phyloP scores from a whole-genome alignment of 2,888 invertebrate species.

The Chymomyza procnemis region DNA sequence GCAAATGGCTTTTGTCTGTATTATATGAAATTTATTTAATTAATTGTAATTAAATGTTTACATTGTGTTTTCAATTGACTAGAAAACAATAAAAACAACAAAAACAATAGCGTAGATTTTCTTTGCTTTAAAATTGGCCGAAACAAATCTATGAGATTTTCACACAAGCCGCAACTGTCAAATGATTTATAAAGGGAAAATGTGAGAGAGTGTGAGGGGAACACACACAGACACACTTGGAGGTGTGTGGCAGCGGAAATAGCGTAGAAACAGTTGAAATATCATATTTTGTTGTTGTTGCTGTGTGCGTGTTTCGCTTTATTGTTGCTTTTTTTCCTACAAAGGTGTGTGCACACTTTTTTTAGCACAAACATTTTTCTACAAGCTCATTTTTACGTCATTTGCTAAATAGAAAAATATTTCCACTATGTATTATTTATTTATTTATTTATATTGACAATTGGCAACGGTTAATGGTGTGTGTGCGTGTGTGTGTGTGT shows the following conservation, averaged over 20 bases:
- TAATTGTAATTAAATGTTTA: conserved; percentile 33
- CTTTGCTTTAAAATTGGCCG: conserved; percentile 29
- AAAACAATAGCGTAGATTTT: conserved; percentile 20
- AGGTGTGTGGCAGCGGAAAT: background rate
- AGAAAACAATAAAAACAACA: conserved; percentile 23
- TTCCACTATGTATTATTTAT: conserved; percentile 52
- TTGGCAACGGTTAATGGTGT: conserved; percentile 38
- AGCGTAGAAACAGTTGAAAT: conserved; percentile 42
- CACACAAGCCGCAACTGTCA: conserved; percentile 61
- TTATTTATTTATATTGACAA: conserved; percentile 46
- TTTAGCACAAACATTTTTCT: background rate
- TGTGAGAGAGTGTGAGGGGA: conserved; percentile 1
- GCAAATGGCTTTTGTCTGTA: conserved; percentile 7
- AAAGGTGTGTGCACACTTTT: background rate
- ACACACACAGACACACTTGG: background rate
- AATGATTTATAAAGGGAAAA: conserved; percentile 19
- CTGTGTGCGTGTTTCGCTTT: background rate
- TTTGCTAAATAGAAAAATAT: conserved; percentile 59
- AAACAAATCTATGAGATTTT: conserved; percentile 60
- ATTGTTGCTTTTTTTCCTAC: background rate
- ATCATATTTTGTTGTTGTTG: conserved; percentile 27
- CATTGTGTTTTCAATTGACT: conserved; percentile 34
- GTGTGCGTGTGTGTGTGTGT: background rate
- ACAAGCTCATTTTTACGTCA: conserved; percentile 43
- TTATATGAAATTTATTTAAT: conserved; percentile 46